Conservation (phyloP, 2,888 invertebrate species). For the Drosophila meridionalis region DNA sequence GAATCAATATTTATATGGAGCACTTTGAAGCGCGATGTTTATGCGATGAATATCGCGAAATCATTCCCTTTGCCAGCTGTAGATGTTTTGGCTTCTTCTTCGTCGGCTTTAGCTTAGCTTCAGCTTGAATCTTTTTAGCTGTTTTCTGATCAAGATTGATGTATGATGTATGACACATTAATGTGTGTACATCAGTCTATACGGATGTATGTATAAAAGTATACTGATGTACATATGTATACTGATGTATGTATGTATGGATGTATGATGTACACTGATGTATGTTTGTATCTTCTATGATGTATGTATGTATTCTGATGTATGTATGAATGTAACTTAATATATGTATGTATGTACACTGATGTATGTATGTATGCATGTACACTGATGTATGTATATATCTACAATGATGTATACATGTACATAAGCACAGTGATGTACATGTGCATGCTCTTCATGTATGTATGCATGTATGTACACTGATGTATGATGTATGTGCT, state of each 20-base stretch:
- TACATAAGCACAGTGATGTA: not conserved
- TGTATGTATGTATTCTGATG: not conserved
- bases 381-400: not conserved
- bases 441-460: no score
- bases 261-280: not conserved
- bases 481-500: not conserved
- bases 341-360: not conserved
- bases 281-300: not conserved
- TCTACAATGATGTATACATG: not conserved
- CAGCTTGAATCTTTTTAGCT: not conserved
- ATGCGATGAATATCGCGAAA: conserved; percentile 22
- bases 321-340: not conserved
- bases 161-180: not conserved
- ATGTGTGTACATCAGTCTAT: not conserved
- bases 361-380: not conserved
- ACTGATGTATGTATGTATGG: not conserved
- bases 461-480: not conserved
- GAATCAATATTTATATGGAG: conserved; percentile 29
- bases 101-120: conserved; percentile 14
- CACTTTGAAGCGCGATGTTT: conserved; percentile 23
- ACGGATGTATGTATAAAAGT: not conserved
- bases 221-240: not conserved
- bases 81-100: conserved; percentile 33
- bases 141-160: not conserved
- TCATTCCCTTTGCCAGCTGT: conserved; percentile 18